phyloP scores from a whole-genome alignment of 2,113 vertebrate species.

The Thryonomys swinderianus region DNA sequence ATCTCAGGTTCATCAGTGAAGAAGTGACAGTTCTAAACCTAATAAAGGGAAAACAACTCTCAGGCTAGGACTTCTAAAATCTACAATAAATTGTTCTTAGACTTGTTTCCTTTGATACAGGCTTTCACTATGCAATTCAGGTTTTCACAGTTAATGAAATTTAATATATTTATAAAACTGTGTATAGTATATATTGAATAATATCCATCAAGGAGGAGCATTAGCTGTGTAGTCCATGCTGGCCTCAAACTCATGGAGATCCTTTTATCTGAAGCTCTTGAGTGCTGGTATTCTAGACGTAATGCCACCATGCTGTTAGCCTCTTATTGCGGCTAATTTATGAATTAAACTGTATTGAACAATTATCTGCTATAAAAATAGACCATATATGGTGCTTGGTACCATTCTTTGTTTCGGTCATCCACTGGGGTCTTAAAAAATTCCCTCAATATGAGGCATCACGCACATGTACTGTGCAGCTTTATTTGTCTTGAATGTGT shows the following conservation, averaged over 20 bases:
- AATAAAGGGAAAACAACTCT: background rate
- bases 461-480: background rate
- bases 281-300: background rate
- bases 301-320: background rate
- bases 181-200: no score
- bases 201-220: no score
- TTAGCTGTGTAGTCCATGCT: background rate
- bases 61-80: background rate
- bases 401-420: background rate
- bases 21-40: background rate
- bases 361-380: background rate
- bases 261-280: background rate
- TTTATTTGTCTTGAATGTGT: slow-evolving; percentile 18
- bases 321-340: background rate
- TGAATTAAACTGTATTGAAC: background rate
- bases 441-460: background rate
- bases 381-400: background rate
- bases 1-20: background rate
- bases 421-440: background rate
- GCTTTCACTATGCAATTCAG: background rate
- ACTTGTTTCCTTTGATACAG: background rate
- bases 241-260: background rate
- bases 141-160: no score
- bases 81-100: background rate
- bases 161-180: no score